A percentile compares a stretch with the other conserved stretches of the same genome.
Evolutionary conservation across 2,888 invertebrate species (phyloP).

Genomic region (Limnephilus auricula): DNA sequence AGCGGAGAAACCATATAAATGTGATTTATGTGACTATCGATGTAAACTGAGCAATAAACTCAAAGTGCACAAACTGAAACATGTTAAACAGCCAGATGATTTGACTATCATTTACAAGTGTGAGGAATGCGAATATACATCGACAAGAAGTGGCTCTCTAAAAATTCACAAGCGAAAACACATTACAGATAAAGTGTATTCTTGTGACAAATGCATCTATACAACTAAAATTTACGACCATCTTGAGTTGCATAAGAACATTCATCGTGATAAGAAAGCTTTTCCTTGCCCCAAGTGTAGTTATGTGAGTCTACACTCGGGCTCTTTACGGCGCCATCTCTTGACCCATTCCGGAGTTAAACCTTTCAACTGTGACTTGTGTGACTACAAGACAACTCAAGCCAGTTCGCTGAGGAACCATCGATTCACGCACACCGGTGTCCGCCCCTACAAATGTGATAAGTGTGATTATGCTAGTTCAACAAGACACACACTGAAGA

Average conservation of each 20-base stretch:
- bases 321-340: conserved; percentile 52
- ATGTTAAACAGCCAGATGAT: not conserved
- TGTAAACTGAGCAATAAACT: conserved; percentile 55
- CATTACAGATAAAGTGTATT: conserved; percentile 24
- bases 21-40: conserved; percentile 49
- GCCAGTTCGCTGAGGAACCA: conserved; percentile 45
- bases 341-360: conserved; percentile 53
- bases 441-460: conserved; percentile 52
- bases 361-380: conserved; percentile 45
- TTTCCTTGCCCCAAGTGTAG: conserved; percentile 53
- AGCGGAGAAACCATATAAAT: conserved; percentile 53
- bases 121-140: conserved; percentile 49
- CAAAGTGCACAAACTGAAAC: conserved; percentile 51
- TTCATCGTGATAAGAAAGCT: conserved; percentile 49
- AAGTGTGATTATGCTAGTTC: conserved; percentile 52
- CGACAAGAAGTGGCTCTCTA: conserved; percentile 33
- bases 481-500: conserved; percentile 37
- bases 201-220: conserved; percentile 51
- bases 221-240: conserved; percentile 38
- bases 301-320: conserved; percentile 52
- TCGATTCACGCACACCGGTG: conserved; percentile 42
- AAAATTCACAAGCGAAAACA: conserved; percentile 56
- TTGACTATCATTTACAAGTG: conserved; percentile 33
- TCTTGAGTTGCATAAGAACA: conserved; percentile 50
- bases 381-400: conserved; percentile 49